These are phyloP conservation scores for Echinops telfairi DNA, from an alignment of 2,113 vertebrate genomes.

Conservation along the genomic window DNA sequence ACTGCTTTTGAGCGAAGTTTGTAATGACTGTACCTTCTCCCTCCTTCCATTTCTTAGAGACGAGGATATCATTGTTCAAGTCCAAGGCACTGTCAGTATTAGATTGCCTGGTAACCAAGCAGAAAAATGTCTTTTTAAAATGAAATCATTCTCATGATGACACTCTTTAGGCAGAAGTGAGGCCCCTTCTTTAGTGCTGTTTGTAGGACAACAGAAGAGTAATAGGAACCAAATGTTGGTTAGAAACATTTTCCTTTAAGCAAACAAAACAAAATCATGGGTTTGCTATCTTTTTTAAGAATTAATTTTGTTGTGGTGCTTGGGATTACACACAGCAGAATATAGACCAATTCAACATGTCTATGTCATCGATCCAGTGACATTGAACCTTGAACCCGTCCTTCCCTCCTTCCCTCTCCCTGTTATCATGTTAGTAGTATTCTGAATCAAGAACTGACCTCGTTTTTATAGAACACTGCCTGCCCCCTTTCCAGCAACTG, in stretches of 20 bases:
- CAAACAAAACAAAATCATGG: constrained; percentile 19
- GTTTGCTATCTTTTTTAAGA: background rate
- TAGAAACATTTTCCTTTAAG: constrained; percentile 66
- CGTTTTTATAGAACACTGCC: constrained; percentile 38
- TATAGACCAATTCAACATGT: background rate
- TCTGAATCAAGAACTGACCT: constrained; percentile 25
- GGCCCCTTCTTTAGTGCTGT: constrained; percentile 29
- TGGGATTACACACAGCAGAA: background rate
- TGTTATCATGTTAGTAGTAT: background rate
- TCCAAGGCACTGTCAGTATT: constrained; percentile 85
- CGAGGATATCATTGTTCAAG: constrained; percentile 88
- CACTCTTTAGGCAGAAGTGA: constrained; percentile 73
- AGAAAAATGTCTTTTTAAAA: constrained; percentile 84
- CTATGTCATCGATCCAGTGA: background rate
- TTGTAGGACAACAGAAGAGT: background rate
- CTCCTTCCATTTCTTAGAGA: constrained; percentile 85
- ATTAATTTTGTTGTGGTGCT: background rate
- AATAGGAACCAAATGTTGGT: constrained; percentile 2
- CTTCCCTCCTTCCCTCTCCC: too few species aligned
- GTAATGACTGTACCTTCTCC: constrained; percentile 78
- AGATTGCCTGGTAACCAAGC: constrained; percentile 86
- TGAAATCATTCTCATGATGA: constrained; percentile 83
- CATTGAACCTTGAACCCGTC: too few species aligned
- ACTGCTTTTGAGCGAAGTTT: constrained; percentile 86
- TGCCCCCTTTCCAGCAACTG: background rate